Evolutionary conservation across 2,888 invertebrate species (phyloP).

Genomic region (Spatulosminthurus flaviceps): DNA sequence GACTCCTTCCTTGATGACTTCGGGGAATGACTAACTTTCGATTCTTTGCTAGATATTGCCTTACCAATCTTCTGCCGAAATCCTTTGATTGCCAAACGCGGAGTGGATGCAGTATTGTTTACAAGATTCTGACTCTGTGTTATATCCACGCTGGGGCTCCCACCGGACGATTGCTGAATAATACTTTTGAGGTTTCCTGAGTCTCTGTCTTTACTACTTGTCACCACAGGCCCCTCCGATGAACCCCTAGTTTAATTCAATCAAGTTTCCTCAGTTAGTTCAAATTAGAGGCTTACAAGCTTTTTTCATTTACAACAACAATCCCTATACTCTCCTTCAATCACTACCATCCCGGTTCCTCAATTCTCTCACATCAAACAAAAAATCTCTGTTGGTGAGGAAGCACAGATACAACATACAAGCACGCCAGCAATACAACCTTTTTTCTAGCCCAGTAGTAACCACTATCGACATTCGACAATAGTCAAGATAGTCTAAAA

Average conservation of each 20-base stretch:
- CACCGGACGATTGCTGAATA: slow-evolving; percentile 12
- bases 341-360: neutral
- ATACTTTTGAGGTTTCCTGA: slow-evolving; percentile 20
- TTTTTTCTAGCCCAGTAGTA: too few relatives aligned
- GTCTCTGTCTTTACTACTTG: slow-evolving; percentile 1
- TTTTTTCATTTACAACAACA: neutral
- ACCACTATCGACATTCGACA: too few relatives aligned
- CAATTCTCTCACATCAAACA: neutral
- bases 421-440: too few relatives aligned
- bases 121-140: neutral
- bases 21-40: slow-evolving; percentile 47
- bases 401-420: too few relatives aligned
- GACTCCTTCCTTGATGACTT: slow-evolving; percentile 50
- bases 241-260: slow-evolving; percentile 51
- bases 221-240: slow-evolving; percentile 50
- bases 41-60: slow-evolving; percentile 59
- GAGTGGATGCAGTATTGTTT: slow-evolving; percentile 53
- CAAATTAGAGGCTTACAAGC: neutral
- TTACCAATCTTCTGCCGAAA: slow-evolving; percentile 62
- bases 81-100: slow-evolving; percentile 62
- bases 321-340: neutral
- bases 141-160: neutral
- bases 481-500: too few relatives aligned
- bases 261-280: neutral
- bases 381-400: too few relatives aligned